Base-by-base conservation (phyloP, 2,888 invertebrate genomes). In the Bhutanitis thaidina region DNA sequence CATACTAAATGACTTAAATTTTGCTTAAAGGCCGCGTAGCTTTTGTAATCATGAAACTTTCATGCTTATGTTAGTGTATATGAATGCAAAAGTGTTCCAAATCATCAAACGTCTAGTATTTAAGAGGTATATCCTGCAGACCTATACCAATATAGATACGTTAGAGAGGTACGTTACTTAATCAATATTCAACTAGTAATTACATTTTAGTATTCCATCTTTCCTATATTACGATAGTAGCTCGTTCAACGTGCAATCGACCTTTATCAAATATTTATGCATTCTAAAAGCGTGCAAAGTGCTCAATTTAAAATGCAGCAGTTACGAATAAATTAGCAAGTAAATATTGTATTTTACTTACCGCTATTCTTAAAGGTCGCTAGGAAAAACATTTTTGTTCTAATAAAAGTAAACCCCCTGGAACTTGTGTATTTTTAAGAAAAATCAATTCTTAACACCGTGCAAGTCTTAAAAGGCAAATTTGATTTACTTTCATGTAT, bases 271-370 rank as follows among this genome's bases (percentile, higher is more conserved):
- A 50, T 50, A 50, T 50, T 50, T 32, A 50, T 29, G 38, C 34
- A 45, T 45, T 35, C 14, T 45, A 45, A 51, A 51, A 51, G 40
- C 51, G 13, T 45, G 36, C 46, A 46, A 51, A 51, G 46, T 51
- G 46, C 51, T 46, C 41, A 37, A 51, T 46, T 41, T 51, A 51
- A 51, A 51, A 51, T 51, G 40, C 46, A 41, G 16, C 46, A 40
- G 40, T 45, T 30, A 36, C 14, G 41, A 46, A 46, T 40, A 51
- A 51, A 51, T 46, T 51, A 46, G 32, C 15, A 16, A 16, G 39
- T 44, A 29, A 35, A 45, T 45, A 50, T 40, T 49, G 20, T 43
- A 43, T 39, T 44, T 50, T 50, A 29, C 35, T 39, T 25, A 37
- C 20, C 34, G 7, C 15, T 39, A 27, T 44, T 35, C 35, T 25